Evolutionary conservation across 1,140 invertebrate species (phyloP).

Genomic region (Sminthurinus signatus): DNA sequence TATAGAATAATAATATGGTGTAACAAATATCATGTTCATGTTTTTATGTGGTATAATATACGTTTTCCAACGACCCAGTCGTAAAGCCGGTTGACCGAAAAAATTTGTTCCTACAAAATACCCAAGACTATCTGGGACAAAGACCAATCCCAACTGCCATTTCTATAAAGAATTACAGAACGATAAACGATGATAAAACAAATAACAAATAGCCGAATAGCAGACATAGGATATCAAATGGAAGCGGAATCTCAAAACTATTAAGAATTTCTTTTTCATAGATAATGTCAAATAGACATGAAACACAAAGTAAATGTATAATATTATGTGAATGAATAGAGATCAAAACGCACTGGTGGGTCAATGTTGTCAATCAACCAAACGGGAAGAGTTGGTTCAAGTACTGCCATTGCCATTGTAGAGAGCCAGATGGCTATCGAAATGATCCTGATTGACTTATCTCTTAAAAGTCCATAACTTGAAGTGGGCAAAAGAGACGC

Average conservation of each 20-base stretch:
- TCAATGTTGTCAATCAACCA: constrained; percentile 67
- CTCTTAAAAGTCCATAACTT: constrained; percentile 25
- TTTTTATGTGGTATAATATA: no score
- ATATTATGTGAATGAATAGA: no score
- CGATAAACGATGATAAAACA: no score
- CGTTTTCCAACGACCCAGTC: constrained; percentile 57
- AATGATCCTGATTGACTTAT: constrained; percentile 36
- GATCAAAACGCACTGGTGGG: constrained; percentile 57
- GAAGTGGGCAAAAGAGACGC: background rate
- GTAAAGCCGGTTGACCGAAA: constrained; percentile 58
- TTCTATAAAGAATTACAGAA: no score
- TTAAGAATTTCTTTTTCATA: no score
- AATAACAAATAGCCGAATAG: no score
- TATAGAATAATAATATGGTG: no score
- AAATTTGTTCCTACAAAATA: constrained; percentile 74
- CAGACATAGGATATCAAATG: no score
- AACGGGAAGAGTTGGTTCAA: constrained; percentile 74
- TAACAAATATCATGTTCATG: no score
- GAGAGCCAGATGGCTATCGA: constrained; percentile 54
- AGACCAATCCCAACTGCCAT: constrained; percentile 72
- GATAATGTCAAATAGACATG: no score
- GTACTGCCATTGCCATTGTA: constrained; percentile 68
- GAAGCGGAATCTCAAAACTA: no score
- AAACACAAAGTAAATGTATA: no score
- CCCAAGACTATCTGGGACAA: constrained; percentile 73